Evolutionary conservation across 1,140 invertebrate genomes (phyloP).

Genomic region (Atta cephalotes): DNA sequence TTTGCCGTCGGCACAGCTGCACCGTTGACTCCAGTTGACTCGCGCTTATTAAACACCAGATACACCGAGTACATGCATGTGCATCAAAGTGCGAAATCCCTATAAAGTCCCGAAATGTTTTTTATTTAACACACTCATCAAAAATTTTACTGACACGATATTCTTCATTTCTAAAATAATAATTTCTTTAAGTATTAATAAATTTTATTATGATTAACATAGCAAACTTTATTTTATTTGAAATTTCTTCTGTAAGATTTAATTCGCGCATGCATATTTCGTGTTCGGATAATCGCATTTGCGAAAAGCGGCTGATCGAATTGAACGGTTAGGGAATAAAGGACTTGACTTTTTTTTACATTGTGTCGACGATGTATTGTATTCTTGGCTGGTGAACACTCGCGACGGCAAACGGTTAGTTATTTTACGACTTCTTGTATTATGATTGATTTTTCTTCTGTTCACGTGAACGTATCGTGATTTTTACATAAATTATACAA

Average conservation of each 20-base stretch:
- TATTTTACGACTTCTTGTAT: constrained; percentile 59
- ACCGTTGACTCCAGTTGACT: constrained; percentile 77
- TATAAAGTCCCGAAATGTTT: background rate
- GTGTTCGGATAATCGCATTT: background rate
- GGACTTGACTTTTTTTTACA: constrained; percentile 9
- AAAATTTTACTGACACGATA: background rate
- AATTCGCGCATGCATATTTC: background rate
- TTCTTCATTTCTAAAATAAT: background rate
- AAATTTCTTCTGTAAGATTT: background rate
- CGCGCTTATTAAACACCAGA: constrained; percentile 73
- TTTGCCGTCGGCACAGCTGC: constrained; percentile 68
- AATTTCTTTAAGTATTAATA: background rate
- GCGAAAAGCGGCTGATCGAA: constrained; percentile 33
- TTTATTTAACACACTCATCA: background rate
- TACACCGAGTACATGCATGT: constrained; percentile 27
- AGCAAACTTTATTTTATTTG: background rate
- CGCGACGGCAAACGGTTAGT: constrained; percentile 37
- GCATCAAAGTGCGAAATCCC: background rate
- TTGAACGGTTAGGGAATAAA: constrained; percentile 22
- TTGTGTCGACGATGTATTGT: constrained; percentile 6
- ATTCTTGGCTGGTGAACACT: constrained; percentile 48
- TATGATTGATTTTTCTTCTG: constrained; percentile 4
- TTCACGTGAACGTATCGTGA: background rate
- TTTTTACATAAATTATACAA: constrained; percentile 6
- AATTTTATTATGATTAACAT: background rate